Conservation (phyloP, 2,113 vertebrate species). For the Sigmodon hispidus region DNA sequence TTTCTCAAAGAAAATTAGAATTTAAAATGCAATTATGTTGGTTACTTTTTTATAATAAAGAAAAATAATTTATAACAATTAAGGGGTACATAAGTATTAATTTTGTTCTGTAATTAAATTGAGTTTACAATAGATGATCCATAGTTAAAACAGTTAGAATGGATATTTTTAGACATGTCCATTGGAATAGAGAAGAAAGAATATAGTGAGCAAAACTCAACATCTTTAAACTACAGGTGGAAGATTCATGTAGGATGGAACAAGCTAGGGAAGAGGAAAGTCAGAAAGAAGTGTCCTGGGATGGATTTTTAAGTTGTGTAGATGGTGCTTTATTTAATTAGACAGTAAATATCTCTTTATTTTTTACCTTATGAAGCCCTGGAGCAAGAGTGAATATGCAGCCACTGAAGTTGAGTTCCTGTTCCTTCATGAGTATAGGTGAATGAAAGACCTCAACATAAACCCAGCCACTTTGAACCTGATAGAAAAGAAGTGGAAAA, state of each 20-base stretch:
- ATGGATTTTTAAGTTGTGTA: background rate
- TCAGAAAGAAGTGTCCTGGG: accelerated
- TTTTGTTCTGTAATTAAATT: background rate
- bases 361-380: background rate
- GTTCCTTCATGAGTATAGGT: background rate
- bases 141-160: background rate
- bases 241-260: accelerated
- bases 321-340: background rate
- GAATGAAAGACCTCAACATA: too few relatives aligned
- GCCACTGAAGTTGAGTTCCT: background rate
- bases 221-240: accelerated
- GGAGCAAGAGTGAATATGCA: background rate
- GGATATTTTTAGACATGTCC: background rate
- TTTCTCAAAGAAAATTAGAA: background rate
- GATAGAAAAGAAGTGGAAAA: too few relatives aligned
- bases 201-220: background rate
- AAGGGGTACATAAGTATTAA: background rate
- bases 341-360: background rate
- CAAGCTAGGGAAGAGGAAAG: background rate
- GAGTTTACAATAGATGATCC: background rate
- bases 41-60: background rate
- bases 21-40: background rate
- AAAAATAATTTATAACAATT: too few relatives aligned
- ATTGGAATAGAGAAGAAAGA: background rate
- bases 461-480: too few relatives aligned